Conservation (phyloP, 1,140 invertebrate genomes). For the Hyles vespertilio region DNA sequence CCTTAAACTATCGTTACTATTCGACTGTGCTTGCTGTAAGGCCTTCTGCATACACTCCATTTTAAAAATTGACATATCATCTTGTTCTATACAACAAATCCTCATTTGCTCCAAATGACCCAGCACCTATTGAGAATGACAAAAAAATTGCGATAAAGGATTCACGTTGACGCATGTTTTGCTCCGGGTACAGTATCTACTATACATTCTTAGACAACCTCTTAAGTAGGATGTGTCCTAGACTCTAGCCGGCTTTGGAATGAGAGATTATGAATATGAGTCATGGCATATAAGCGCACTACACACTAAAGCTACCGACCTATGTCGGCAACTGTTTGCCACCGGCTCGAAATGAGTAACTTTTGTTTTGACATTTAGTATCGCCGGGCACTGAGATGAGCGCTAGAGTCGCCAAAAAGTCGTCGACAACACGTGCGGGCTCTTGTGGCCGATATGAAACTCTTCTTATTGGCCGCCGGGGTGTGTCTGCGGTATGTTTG, state of each 20-base stretch:
- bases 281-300: background rate
- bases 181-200: background rate
- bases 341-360: too few relatives aligned
- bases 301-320: too few relatives aligned
- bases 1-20: constrained; percentile 85
- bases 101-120: constrained; percentile 94
- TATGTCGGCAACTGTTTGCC: too few relatives aligned
- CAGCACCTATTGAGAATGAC: constrained; percentile 80
- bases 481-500: too few relatives aligned
- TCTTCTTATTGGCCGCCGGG: too few relatives aligned
- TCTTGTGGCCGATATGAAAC: too few relatives aligned
- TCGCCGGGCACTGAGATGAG: too few relatives aligned
- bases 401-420: too few relatives aligned
- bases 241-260: background rate
- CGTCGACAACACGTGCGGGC: too few relatives aligned
- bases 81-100: constrained; percentile 80
- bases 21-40: constrained; percentile 85
- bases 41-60: constrained; percentile 93
- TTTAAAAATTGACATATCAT: constrained; percentile 81
- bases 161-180: background rate
- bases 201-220: too few relatives aligned
- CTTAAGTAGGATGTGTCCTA: background rate
- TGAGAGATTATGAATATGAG: background rate
- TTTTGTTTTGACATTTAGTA: too few relatives aligned
- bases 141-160: background rate